Evolutionary conservation across 2,888 invertebrate genomes (phyloP), one percentile per base, ranked within the genome.

Genomic region (Corythucha ciliata): DNA sequence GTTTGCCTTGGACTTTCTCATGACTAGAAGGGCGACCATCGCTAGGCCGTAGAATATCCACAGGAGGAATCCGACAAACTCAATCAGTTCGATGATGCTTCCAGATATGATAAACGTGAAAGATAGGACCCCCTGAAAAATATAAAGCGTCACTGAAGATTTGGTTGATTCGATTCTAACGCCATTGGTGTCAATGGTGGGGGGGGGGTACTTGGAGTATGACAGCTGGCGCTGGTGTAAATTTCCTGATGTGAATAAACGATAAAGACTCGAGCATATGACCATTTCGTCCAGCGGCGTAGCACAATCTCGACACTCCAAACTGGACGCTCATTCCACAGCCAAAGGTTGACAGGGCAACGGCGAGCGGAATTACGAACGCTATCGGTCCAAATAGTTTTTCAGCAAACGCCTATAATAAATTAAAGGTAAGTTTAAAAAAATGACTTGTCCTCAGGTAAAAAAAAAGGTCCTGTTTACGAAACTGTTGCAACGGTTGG

Each of bases 31-130:
- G 0, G 87, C 80, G 1, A 83, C 74, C 81, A 89, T 85, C 0
- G 87, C 85, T 0, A 80, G 68, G 0, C 87, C 89, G 66, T 89
- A 90, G 69, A 87, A 87, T 55, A 87, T 77, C 89, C 89, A 90
- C 20, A 86, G 81, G 56, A 88, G 77, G 72, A 89, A 89, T 66
- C 86, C 87, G 36, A 86, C 85, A 65, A 89, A 86, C 62, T 87
- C 83, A 58, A 90, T 89, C 12, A 90, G 72, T 2, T 78, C 76
- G 42, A 74, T 73, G 52, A 89, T 85, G 67, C 85, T 77, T 49
- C 86, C 86, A 22, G 79, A 73, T 39, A 81, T 62, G 44, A 88
- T 80, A 67, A 84, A 84, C 37, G 80, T 60, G 32, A 81, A 69
- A 0, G 85, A 74, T n/a, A 87, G 70, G 20, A 81, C 22, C 10